Evolutionary conservation across 2,113 vertebrate species (phyloP), one percentile per base, ranked within the genome.

Genomic region (Propithecus coquereli): DNA sequence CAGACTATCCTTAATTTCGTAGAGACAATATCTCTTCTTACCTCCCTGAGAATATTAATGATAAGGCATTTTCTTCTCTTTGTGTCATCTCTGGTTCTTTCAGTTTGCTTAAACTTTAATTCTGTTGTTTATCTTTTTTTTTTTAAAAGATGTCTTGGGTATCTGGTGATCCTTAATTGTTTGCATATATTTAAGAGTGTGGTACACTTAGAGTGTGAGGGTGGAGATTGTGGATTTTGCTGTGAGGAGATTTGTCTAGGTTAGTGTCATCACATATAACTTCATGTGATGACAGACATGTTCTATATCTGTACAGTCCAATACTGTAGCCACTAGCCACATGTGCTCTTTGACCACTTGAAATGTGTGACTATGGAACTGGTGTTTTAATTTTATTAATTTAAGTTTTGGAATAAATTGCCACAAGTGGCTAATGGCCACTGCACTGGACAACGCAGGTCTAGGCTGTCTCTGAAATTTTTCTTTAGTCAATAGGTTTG

Each of bases 321-420:
- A 0, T 80, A 68, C 12, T 20, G 81, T 79, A 92, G 79, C 43
- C 25, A 54, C 6, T 59, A 84, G 43, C 34, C 65, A 70, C 3
- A 23, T 16, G 7, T 63, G 12, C 70, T 68, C 59, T 30, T 80
- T 45, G 32, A 68, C 68, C 20, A 40, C 34, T 76, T 91, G 59
- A 86, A 86, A 76, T 37, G n/a, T 66, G 14, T 52, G 40, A 66
- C 61, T 52, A 18, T 73, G 57, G 47, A 96, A 88, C 17, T 84
- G n/a, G 25, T 84, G 47, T 59, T 84, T 84, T n/a, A 84, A 87
- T 65, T 94, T 82, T 82, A 63, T 92, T 85, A 52, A 63, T 74
- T 92, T 87, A 45, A 85, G 8, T 87, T 93, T 90, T 87, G 73
- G 66, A 80, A 80, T 68, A 82, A 90, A 79, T 61, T 52, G 74